Evolutionary conservation across 2,113 vertebrate genomes (phyloP), one percentile per base, ranked within the genome.

Genomic region (Phyllostomus discolor): DNA sequence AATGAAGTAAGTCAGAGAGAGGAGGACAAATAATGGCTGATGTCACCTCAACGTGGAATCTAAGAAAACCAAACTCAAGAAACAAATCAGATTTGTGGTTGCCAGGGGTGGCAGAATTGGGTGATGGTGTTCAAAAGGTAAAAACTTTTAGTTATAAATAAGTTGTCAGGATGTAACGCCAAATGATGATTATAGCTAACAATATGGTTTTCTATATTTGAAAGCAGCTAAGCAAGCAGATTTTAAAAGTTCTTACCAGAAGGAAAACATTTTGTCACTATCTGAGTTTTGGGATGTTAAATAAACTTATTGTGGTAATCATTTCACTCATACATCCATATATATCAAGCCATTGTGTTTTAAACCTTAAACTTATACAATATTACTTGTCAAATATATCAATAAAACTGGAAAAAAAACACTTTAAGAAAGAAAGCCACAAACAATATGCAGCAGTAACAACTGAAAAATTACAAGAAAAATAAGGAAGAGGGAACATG

Each of bases 381-480:
- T 38, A 4, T 38, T 70, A 70, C 9, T 0, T 38, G 35, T 24
- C 19, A 70, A 38, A 38, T 70, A 38, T 70, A 70, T 24, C 10
- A 38, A 70, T 70, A 38, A 70, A 70, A 70, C 9, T 38, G 35
- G 2, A 38, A 38, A 38, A 22, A 48, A 67, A 69, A 33, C 31
- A 38, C 35, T 38, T 38, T 24, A 38, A 20, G 10, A 69, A 69
- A 88, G 99, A 99, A 96, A 98, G 98, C 43, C 97, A 98, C 38
- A 43, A 73, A 43, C 12, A 59, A 73, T 73, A 43, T 26, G 59
- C 99, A 99, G 84, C 89, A 97, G 22, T 98, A 98, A 89, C 98
- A 99, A 90, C 98, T 99, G 91, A 99, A 99, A 94, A 98, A 95
- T 93, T 99, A 99, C 91, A 99, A 99, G 98, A 99, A 99, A 95